Evolutionary conservation across 2,888 invertebrate species (phyloP), one percentile per base, ranked within the genome.

Genomic region (Diarsia rubi): DNA sequence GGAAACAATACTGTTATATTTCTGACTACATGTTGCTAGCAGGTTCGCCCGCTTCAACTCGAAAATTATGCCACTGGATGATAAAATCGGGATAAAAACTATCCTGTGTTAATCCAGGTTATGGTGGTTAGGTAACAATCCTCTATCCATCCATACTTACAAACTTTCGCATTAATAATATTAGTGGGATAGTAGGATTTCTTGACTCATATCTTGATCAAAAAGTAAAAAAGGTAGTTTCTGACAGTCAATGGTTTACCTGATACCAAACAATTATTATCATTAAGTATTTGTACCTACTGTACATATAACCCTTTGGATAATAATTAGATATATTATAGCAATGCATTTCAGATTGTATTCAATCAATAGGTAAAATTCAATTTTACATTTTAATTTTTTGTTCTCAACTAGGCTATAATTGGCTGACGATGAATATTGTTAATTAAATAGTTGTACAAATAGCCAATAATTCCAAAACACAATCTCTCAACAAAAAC

Each of bases 351-450:
- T 71, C 11, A 68, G 6, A 47, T 42, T 14, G 12, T 8, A n/a
- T 37, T n/a, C 21, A 27, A 74, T 74, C 45, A 54, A 75, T 42
- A 49, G 24, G 31, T 76, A 31, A 42, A 63, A 16, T 27, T 27
- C 0, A 5, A 3, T 45, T 73, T 52, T 60, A 52, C 21, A n/a
- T 49, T 21, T 63, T 8, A 0, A 57, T 45, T 24, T 16, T 62
- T 62, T 45, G 45, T 57, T 27, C 2, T 44, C 1, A 0, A 21
- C 4, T 12, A 9, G 12, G 0, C 5, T 47, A 12, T 72, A 11
- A 9, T 16, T 4, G 21, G 16, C n/a, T 12, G 8, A 42, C 42
- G 27, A 64, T 42, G 21, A 42, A 65, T 27, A 27, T 52, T 14
- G 8, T 21, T 27, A 57, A 24, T 54, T 24, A 54, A 14, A 24